Evolutionary conservation across 2,113 vertebrate genomes (phyloP), one percentile per base, ranked within the genome.

Genomic region (Poicephalus meyeri): DNA sequence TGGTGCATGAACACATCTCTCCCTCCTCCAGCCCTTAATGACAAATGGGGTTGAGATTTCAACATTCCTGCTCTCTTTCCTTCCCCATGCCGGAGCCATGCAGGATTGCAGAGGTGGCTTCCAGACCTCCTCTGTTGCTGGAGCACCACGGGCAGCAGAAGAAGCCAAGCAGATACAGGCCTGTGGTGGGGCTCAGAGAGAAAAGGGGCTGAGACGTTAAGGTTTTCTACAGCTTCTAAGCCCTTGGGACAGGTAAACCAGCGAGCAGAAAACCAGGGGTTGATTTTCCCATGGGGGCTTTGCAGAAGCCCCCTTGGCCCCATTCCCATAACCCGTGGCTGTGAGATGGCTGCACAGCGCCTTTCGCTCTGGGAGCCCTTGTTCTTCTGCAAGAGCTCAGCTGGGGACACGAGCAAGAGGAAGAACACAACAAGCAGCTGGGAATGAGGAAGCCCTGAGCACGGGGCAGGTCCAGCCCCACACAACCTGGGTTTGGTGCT

Each of bases 391-490:
- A 88, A 93, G 81, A 82, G 49, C 53, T 47, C 12, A 1, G n/a
- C 6, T 11, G 7, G 17, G 18, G 68, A 52, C 8, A 80, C 15
- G 13, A 68, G 24, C 52, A 85, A 85, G 90, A 93, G 79, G 82
- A 94, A 97, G 68, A 24, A 21, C 33, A 1, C 56, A 46, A 55
- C 8, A 3, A 42, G 18, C 53, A 73, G 24, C 49, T 17, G 25
- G 46, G 86, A 96, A 92, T 31, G 80, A 96, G 83, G 93, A 96
- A 96, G 83, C 63, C 39, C 58, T 1, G 24, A 63, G 9, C 50
- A 7, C 1, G 3, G 86, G 76, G 63, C 81, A 91, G 64, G 81
- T 93, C 47, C 5, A 28, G 41, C 41, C 16, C 65, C 7, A 7
- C 68, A 69, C 63, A 83, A 58, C 56, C 37, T 50, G 91, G 33